A percentile compares a stretch with the other conserved stretches of the same genome.
phyloP scores from a whole-genome alignment of 23 tunicate species.

The Styela clava region DNA sequence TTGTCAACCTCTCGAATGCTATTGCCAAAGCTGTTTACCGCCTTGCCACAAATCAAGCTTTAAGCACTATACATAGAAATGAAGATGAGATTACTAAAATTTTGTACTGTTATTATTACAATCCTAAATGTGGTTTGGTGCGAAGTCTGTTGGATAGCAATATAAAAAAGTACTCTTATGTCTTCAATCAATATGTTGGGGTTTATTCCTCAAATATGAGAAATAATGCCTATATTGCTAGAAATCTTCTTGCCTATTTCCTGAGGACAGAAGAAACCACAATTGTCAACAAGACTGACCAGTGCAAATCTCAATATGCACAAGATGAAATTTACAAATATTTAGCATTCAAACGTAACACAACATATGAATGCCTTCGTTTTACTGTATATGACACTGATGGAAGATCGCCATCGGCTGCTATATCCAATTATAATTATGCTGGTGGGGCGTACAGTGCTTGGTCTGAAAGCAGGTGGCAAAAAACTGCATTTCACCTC shows the following conservation, averaged over 20 bases:
- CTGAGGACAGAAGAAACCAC: neutral
- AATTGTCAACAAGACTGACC: neutral
- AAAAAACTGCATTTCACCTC: slow-evolving; percentile 37
- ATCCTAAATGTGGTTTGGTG: slow-evolving; percentile 45
- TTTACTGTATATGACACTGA: neutral
- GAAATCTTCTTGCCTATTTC: slow-evolving; percentile 9
- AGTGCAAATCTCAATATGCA: slow-evolving; percentile 2
- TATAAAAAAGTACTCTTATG: neutral
- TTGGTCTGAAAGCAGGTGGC: slow-evolving; percentile 87
- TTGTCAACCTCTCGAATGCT: slow-evolving; percentile 23
- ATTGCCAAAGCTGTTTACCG: slow-evolving; percentile 29
- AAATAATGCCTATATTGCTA: slow-evolving; percentile 2
- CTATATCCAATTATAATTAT: slow-evolving; percentile 10
- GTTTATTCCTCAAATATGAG: neutral
- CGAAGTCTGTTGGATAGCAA: slow-evolving; percentile 11
- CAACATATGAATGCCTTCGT: neutral
- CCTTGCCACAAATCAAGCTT: slow-evolving; percentile 17
- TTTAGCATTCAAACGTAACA: slow-evolving; percentile 5
- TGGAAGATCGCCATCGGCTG: slow-evolving; percentile 19
- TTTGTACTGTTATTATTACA: slow-evolving; percentile 62
- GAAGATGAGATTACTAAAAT: slow-evolving; percentile 31
- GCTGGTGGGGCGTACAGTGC: slow-evolving; percentile 28
- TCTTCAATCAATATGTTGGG: slow-evolving; percentile 12
- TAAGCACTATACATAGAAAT: neutral
- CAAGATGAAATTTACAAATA: slow-evolving; percentile 16